These are phyloP conservation scores for Zaprionus nigranus DNA, from an alignment of 1,140 invertebrate genomes.

Conservation along the genomic window DNA sequence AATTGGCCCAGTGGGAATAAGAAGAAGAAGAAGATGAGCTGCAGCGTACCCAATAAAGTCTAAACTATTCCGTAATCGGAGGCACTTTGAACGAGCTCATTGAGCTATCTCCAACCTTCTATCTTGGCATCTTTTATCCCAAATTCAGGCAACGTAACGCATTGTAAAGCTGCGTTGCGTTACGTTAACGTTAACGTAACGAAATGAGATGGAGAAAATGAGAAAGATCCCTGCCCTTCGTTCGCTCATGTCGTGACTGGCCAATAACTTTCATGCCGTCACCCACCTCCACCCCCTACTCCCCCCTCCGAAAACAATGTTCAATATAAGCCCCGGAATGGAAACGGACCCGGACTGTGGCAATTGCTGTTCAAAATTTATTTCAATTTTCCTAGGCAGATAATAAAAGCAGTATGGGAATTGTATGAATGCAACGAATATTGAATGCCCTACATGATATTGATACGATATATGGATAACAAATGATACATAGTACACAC, in stretches of 20 bases:
- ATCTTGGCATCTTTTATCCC: slow-evolving; percentile 38
- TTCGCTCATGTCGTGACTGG: slow-evolving; percentile 77
- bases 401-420: slow-evolving; percentile 51
- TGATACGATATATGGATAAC: too few species aligned
- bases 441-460: neutral
- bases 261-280: slow-evolving; percentile 73
- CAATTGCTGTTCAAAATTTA: slow-evolving; percentile 79
- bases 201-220: slow-evolving; percentile 43
- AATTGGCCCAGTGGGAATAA: slow-evolving; percentile 50
- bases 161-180: neutral
- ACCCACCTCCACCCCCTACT: neutral
- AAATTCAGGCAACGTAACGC: slow-evolving; percentile 67
- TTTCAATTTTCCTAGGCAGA: slow-evolving; percentile 77
- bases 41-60: neutral
- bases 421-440: neutral
- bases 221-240: slow-evolving; percentile 18
- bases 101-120: slow-evolving; percentile 29
- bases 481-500: too few species aligned
- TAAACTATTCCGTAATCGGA: slow-evolving; percentile 63
- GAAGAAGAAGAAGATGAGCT: neutral
- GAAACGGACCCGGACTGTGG: slow-evolving; percentile 48
- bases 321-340: slow-evolving; percentile 53
- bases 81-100: slow-evolving; percentile 61
- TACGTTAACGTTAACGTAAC: slow-evolving; percentile 25
- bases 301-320: slow-evolving; percentile 51